Conservation (phyloP, 2,888 invertebrate species). For the Coleophora flavipennella region DNA sequence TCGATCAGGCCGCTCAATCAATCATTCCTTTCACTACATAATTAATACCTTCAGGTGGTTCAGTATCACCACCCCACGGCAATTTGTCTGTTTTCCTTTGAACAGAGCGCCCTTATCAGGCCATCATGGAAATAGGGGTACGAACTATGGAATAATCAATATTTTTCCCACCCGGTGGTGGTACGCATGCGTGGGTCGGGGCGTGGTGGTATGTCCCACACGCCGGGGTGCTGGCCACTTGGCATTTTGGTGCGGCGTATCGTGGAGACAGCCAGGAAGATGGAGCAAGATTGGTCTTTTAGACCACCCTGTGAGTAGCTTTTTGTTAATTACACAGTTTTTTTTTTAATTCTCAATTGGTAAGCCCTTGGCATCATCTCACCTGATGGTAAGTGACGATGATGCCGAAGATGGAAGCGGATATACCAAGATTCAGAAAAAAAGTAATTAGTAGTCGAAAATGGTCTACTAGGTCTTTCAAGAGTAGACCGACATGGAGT, state of each 20-base stretch:
- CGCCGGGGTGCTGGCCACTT: slow-evolving; percentile 38
- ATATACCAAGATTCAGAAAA: too few species aligned
- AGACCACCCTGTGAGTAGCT: slow-evolving; percentile 29
- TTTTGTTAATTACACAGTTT: not conserved
- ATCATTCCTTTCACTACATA: slow-evolving; percentile 60
- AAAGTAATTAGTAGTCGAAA: slow-evolving; percentile 1
- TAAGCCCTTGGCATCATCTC: too few species aligned
- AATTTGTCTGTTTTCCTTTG: slow-evolving; percentile 55
- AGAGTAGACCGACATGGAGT: not conserved
- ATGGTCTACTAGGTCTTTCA: slow-evolving; percentile 4
- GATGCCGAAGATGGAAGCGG: too few species aligned
- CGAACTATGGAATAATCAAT: slow-evolving; percentile 50
- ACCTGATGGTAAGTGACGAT: too few species aligned
- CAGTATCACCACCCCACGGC: slow-evolving; percentile 40
- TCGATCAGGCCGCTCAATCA: slow-evolving; percentile 42
- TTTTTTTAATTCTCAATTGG: too few species aligned
- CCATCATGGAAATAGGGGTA: slow-evolving; percentile 56
- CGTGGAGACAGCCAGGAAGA: slow-evolving; percentile 22
- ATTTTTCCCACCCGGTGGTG: slow-evolving; percentile 50
- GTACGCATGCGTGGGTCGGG: slow-evolving; percentile 57
- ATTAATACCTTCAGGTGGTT: slow-evolving; percentile 54
- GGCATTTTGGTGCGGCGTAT: slow-evolving; percentile 47
- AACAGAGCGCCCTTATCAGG: slow-evolving; percentile 52
- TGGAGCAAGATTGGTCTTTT: slow-evolving; percentile 10
- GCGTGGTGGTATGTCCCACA: slow-evolving; percentile 43